phyloP scores from a whole-genome alignment of 1,140 invertebrate genomes.

The Ectropis grisescens region DNA sequence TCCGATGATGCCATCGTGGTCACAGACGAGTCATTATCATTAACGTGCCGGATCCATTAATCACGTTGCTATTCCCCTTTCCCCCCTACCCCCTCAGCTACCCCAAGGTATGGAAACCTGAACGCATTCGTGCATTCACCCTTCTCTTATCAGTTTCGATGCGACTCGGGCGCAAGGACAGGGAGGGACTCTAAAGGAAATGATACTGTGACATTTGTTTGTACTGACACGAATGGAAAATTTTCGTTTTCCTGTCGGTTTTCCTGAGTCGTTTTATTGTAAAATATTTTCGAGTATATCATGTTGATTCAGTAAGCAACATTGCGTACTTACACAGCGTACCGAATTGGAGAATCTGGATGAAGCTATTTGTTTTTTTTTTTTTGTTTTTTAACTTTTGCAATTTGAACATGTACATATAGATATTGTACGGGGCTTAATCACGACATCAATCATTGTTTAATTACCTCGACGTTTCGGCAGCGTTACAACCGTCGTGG shows the following conservation, averaged over 20 bases:
- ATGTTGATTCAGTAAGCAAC: too few relatives aligned
- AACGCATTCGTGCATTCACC: slow-evolving; percentile 61
- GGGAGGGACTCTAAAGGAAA: slow-evolving; percentile 23
- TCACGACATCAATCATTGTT: too few relatives aligned
- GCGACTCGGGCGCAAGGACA: slow-evolving; percentile 37
- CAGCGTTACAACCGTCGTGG: too few relatives aligned
- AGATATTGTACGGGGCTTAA: too few relatives aligned
- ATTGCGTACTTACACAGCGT: too few relatives aligned
- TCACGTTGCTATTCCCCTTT: slow-evolving; percentile 53
- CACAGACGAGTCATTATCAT: slow-evolving; percentile 54
- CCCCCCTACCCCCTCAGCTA: slow-evolving; percentile 13
- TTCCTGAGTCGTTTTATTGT: slow-evolving; percentile 11
- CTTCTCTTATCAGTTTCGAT: slow-evolving; percentile 64
- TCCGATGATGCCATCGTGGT: slow-evolving; percentile 38
- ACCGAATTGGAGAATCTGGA: too few relatives aligned
- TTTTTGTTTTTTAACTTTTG: too few relatives aligned
- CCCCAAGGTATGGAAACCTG: slow-evolving; percentile 41
- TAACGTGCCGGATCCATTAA: slow-evolving; percentile 57
- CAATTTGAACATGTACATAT: too few relatives aligned
- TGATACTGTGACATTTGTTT: slow-evolving; percentile 27
- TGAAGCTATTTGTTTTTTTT: too few relatives aligned
- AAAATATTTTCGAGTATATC: slow-evolving; percentile 2
- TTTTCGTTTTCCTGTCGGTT: slow-evolving; percentile 18
- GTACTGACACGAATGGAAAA: slow-evolving; percentile 33
- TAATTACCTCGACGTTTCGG: too few relatives aligned